Evolutionary conservation across 1,140 invertebrate species (phyloP).

Genomic region (Propsilocerus akamusi): DNA sequence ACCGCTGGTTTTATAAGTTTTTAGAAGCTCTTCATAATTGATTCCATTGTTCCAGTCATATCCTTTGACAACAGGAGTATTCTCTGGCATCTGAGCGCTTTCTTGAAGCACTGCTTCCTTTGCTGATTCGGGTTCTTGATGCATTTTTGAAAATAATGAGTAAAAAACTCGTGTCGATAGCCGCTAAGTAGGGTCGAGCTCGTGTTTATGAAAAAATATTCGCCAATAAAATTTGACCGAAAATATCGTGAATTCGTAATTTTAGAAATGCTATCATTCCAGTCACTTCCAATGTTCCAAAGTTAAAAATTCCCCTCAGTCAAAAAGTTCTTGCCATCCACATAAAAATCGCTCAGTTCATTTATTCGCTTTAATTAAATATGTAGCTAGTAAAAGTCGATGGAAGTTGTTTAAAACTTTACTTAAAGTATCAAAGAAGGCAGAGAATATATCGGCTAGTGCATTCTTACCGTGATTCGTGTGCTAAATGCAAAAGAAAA

Average conservation of each 20-base stretch:
- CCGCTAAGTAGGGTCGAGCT: not conserved
- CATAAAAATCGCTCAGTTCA: too few species aligned
- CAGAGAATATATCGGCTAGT: too few species aligned
- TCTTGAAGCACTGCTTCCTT: constrained; percentile 45
- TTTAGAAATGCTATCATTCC: not conserved
- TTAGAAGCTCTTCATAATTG: constrained; percentile 44
- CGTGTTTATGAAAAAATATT: not conserved
- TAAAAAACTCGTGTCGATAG: not conserved
- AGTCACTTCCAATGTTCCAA: not conserved
- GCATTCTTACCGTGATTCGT: too few species aligned
- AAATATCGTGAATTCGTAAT: not conserved
- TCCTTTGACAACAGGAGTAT: constrained; percentile 43
- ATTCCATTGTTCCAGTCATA: constrained; percentile 74
- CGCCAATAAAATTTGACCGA: not conserved
- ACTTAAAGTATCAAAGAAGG: too few species aligned
- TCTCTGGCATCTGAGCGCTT: constrained; percentile 37
- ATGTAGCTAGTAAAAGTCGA: too few species aligned
- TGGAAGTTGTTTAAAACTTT: too few species aligned
- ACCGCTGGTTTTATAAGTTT: constrained; percentile 42
- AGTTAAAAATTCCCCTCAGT: too few species aligned
- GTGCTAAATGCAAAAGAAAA: too few species aligned
- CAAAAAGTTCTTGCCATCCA: too few species aligned
- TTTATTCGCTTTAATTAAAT: too few species aligned
- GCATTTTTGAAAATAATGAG: constrained; percentile 8
- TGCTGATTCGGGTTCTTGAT: constrained; percentile 29